Base-by-base conservation (phyloP, 1,140 invertebrate genomes). In the Pogonognathellus flavescens region DNA sequence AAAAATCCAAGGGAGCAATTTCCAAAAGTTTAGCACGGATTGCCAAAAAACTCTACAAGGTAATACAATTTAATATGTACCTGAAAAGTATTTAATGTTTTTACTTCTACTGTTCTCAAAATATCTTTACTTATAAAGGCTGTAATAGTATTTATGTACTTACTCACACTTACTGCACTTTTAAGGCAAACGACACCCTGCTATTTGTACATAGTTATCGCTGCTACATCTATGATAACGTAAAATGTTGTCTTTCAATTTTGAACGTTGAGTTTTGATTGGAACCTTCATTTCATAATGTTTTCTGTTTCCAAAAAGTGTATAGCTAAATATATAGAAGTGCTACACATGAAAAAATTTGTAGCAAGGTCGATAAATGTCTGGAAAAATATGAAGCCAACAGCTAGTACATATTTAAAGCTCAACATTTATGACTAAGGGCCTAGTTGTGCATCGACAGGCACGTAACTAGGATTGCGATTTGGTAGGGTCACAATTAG, bases 21-120 rank as follows among this genome's bases (percentile, higher is more conserved):
- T 89, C 93, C 83, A 93, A 91, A 80, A 96, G 93, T 90, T 90
- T 97, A 9, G 90, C 92, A 62, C 91, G 95, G 88, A 93, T 97
- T 0, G 94, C 94, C 2, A 96, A 96, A 90, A 97, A 97, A 90
- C 90, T 94, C 53, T 95, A 93, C 91, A 94, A 95, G 89, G 93
- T 92, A 49, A 80, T 0, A 5, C 0, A 14, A 80, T 18, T 10
- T 14, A 41, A 41, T 31, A 22, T 14, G 16, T 25, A 31, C 31
- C 1, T 41, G 31, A 22, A 22, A 31, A 66, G 14, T 18, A 10
- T n/a, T 1, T 11, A 18, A 3, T 11, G 11, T 66, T 66, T 22
- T 18, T 1, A 31, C 18, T 66, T 66, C 2, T 5, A 66, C 14
- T n/a, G 14, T 66, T 13, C 11, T 11, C 53, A 1, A 2, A 55